Base-by-base conservation (phyloP, 2,888 invertebrate genomes). In the Aspidiotus rigidus region DNA sequence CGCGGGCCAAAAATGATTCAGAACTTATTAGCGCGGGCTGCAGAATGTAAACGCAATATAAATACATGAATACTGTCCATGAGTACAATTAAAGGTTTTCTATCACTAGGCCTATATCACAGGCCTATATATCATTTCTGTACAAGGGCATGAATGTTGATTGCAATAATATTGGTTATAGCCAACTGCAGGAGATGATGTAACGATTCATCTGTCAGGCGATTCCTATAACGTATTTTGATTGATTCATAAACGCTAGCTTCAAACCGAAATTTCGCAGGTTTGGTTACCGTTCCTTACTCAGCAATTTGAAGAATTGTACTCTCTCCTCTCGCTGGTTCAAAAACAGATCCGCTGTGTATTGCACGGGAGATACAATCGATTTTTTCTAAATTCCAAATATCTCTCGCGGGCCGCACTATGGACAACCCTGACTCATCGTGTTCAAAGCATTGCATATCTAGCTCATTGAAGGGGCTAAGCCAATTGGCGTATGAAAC, bases 241-340 rank as follows among this genome's bases (percentile, higher is more conserved):
- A 72, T 62, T 41, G 59, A 62, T 62, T 71, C 71, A 71, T 72
- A 17, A 70, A 72, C 17, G 64, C 64, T 40, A 72, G 64, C 49
- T 59, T 67, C 59, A 67, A 57, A 42, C 15, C 59, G 57, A 67
- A 60, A 59, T 57, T 13, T 66, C 71, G 17, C 55, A 69, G 56
- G 62, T 71, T 57, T 13, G 69, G 67, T 56, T 64, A 71, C 39
- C 56, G 53, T 55, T 70, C 55, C 56, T 69, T 60, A 66, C 59
- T 41, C 28, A 66, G 55, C 54, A 70, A 56, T 63, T 62, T 62
- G 66, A 60, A 71, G 62, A 71, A 70, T 10, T 70, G 66, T 17
- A 57, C 64, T 44, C 56, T 71, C 70, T 71, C 64, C 39, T 54
- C 11, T 53, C 66, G 62, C 39, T 63, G 55, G 59, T 41, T 67